Percentiles rank a stretch among this genome's conserved stretches.
Conservation (phyloP, 1,140 invertebrate species). For the Battus philenor region DNA sequence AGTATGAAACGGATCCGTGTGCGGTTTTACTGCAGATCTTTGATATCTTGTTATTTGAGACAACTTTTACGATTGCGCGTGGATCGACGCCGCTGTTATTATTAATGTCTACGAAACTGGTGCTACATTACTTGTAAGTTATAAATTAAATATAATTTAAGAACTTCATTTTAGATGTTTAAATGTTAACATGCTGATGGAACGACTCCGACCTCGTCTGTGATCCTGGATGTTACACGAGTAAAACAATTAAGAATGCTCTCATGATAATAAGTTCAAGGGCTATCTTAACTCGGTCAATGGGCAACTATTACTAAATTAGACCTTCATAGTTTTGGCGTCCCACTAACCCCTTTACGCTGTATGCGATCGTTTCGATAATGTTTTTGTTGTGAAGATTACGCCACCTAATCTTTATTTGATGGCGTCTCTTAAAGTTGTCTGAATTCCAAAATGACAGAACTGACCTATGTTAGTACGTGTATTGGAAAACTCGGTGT, state of each 20-base stretch:
- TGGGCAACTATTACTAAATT: conserved; percentile 46
- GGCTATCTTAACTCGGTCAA: conserved; percentile 44
- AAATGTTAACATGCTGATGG: no score
- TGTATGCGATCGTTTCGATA: conserved; percentile 8
- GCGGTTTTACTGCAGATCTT: conserved; percentile 8
- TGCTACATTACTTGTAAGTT: no score
- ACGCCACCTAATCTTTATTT: conserved; percentile 14
- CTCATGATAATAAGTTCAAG: conserved; percentile 41
- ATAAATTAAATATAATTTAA: no score
- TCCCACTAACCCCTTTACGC: conserved; percentile 49
- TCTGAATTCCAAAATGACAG: background rate
- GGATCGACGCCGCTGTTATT: background rate
- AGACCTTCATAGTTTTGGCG: conserved; percentile 48
- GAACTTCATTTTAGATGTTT: no score
- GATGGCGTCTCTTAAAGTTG: conserved; percentile 6
- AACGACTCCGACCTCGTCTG: no score
- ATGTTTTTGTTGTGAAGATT: conserved; percentile 4
- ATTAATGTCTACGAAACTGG: no score
- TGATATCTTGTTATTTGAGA: conserved; percentile 7
- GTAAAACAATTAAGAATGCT: background rate
- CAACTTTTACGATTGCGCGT: background rate
- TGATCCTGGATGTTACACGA: no score
- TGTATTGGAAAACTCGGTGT: no score
- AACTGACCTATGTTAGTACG: conserved; percentile 5
- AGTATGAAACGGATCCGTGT: conserved; percentile 10